Evolutionary conservation across 2,888 invertebrate species (phyloP), one percentile per base, ranked within the genome.

Genomic region (Cephonodes hylas): DNA sequence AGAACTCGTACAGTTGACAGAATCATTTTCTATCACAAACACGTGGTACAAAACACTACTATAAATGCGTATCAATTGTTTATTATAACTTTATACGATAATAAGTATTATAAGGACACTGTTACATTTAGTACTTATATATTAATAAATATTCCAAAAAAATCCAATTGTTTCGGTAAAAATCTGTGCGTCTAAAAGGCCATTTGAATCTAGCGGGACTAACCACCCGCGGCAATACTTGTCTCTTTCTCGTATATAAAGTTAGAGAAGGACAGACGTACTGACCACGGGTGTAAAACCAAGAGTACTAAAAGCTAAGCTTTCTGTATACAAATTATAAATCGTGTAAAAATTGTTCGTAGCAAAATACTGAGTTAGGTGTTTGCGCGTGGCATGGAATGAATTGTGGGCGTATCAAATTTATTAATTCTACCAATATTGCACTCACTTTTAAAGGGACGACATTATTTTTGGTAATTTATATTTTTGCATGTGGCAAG

Each of bases 361-460:
- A 90, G 88, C 87, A 91, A 91, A 91, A 91, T 90, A 89, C 79
- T 82, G 78, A 72, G 70, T 71, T 77, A 77, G 78, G 75, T 80
- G 74, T 78, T 66, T 38, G 75, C 73, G 72, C 69, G 77, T 83
- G 77, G 81, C 79, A 80, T 88, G 88, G 89, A 89, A 86, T 86
- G 81, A 86, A 88, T 76, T 68, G 68, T 75, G 83, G 87, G 89
- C 76, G 83, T 88, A 89, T 83, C 79, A 88, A 89, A 83, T 66
- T 69, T 71, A 64, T 63, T 58, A 62, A 67, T 67, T 69, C 66
- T 71, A 72, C 77, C 75, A 75, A 74, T 71, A 78, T 74, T 75
- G 70, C 79, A 76, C 67, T 64, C n/a, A 38, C 38, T 70, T 63
- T 61, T n/a, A n/a, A 44, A 42, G 25, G 18, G 38, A 34, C 20